phyloP scores from a whole-genome alignment of 2,888 invertebrate genomes.

The Drosophila kanekoi region DNA sequence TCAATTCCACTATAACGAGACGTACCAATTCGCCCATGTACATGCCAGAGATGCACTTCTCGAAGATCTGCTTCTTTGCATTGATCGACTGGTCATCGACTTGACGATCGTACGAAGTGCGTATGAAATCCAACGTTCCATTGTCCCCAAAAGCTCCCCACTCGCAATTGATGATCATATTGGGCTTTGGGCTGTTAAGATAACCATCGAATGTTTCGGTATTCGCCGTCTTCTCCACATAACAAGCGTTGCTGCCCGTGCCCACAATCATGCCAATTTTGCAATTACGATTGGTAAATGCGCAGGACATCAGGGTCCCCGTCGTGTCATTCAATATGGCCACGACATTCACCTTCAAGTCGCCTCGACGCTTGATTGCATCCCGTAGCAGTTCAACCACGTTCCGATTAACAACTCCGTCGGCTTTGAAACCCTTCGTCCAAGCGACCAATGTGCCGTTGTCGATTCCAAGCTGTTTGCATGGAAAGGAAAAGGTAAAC shows the following conservation, averaged over 20 bases:
- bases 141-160: constrained; percentile 99
- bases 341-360: constrained; percentile 92
- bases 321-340: constrained; percentile 97
- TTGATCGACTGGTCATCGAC: constrained; percentile 93
- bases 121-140: constrained; percentile 92
- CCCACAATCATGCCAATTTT: constrained; percentile 90
- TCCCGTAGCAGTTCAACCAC: constrained; percentile 94
- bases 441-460: constrained; percentile 93
- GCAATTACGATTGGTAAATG: constrained; percentile 90
- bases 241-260: constrained; percentile 97
- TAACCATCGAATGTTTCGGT: constrained; percentile 90
- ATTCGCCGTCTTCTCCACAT: constrained; percentile 91
- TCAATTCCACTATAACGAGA: constrained; percentile 91
- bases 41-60: constrained; percentile 95
- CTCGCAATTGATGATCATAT: constrained; percentile 95
- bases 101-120: constrained; percentile 92
- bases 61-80: constrained; percentile 92
- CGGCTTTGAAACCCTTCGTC: constrained; percentile 98
- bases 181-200: constrained; percentile 42
- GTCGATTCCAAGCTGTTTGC: constrained; percentile 93
- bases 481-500: constrained; percentile 98
- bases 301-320: constrained; percentile 96
- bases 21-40: constrained; percentile 98
- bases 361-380: constrained; percentile 92
- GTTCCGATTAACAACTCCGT: constrained; percentile 94